Evolutionary conservation across 1,140 invertebrate genomes (phyloP), one percentile per base, ranked within the genome.

Genomic region (Macrocentrus cingulum): DNA sequence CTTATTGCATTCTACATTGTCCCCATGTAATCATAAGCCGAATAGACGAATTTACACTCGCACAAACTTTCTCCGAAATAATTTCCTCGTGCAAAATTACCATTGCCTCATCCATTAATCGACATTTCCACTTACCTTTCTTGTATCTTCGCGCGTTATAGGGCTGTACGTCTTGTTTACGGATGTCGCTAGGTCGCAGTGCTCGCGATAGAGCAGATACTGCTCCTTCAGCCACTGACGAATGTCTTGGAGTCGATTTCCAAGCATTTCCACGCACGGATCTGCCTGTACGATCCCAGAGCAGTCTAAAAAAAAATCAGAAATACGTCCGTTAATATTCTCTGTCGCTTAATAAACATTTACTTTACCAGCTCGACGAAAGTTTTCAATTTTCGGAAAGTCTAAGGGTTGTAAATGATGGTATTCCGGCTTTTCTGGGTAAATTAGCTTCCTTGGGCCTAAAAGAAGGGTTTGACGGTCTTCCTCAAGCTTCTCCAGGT

Each of bases 141-240:
- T 69, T 1, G 68, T 62, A 18, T 72, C 64, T 34, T 64, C 56
- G 1, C 73, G 49, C 23, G 64, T 72, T 11, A 64, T 63, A 19
- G 71, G 67, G 45, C 63, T 48, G 13, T 76, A 77, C 13, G 66
- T 63, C 6, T 56, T 60, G 59, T 77, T 75, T 36, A 75, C 60
- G 44, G 67, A 64, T 19, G 59, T 62, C 19, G 71, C 72, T 41
- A 75, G 34, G 34, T 52, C 54, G 56, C 67, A 63, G 18, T 69
- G 68, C 9, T 68, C 67, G n/a, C 64, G 68, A 36, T 77, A 77
- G 8, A 72, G 48, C 7, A 67, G 55, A 36, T 75, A 74, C 52
- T 76, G 74, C 41, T 65, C 68, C 60, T 75, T 76, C 11, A 76
- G 18, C 67, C 69, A 74, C 7, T 66, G 68, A 9, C 58, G 71